A percentile compares a stretch with the other conserved stretches of the same genome.
Evolutionary conservation across 2,797 vertebrate species (phyloP).

Genomic region (Pangasius sanitwongsei): DNA sequence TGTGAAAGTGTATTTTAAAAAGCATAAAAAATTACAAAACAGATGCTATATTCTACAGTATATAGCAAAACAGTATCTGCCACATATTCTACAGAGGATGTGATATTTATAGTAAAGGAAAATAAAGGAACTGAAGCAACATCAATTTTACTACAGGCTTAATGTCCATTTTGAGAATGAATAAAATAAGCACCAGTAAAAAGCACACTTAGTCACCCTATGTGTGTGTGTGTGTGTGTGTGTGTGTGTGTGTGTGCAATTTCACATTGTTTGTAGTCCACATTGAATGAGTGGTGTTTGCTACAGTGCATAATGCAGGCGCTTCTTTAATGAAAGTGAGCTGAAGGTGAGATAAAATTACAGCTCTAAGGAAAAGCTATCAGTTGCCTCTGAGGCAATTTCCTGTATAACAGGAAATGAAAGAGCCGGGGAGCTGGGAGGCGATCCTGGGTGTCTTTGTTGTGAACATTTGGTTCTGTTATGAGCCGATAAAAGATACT

Average conservation of each 20-base stretch:
- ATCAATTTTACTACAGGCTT: not conserved
- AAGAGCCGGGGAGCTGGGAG: slow-evolving; percentile 66
- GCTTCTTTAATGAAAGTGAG: slow-evolving; percentile 65
- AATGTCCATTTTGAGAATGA: not conserved
- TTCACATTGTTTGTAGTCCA: slow-evolving; percentile 44
- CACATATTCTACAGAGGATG: not conserved
- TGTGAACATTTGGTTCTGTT: slow-evolving; percentile 60
- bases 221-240: not conserved
- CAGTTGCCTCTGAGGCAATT: slow-evolving; percentile 79
- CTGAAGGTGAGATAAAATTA: slow-evolving; percentile 63
- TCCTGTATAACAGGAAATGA: slow-evolving; percentile 95
- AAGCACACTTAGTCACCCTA: not conserved
- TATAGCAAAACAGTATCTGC: not conserved
- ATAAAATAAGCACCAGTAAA: not conserved
- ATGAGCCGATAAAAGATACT: slow-evolving; percentile 75
- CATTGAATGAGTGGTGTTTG: slow-evolving; percentile 50
- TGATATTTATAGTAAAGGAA: not conserved
- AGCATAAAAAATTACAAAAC: not conserved
- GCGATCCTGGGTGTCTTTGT: slow-evolving; percentile 63
- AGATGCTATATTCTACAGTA: not conserved
- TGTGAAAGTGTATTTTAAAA: no score
- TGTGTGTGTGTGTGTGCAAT: not conserved
- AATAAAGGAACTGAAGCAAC: not conserved
- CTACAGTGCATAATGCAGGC: slow-evolving; percentile 48
- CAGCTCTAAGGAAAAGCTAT: slow-evolving; percentile 66